Base-by-base conservation (phyloP, 2,113 vertebrate genomes). In the Cyanoderma ruficeps region DNA sequence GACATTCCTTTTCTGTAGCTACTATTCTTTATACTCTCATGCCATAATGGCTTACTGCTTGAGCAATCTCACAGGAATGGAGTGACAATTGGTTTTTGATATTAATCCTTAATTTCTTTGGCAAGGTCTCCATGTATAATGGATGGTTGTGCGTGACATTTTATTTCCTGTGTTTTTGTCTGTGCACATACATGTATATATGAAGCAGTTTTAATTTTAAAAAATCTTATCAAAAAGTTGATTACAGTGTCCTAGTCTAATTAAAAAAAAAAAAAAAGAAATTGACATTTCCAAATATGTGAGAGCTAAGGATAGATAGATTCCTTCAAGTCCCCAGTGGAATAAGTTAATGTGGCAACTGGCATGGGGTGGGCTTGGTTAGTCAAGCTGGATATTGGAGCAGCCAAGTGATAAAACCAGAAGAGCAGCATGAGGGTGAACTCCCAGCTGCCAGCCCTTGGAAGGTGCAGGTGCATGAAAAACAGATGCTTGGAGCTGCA, bases 391-490 rank as follows among this genome's bases (percentile, higher is more conserved):
- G 28, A 7, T 53, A 17, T 22, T 1, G 1, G 11, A 72, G 9
- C 17, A 80, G 33, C 8, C 49, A 44, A 64, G 13, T 41, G 56
- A 11, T 19, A 68, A n/a, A 31, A 65, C 37, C 44, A 83, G 46
- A 81, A 27, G 37, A 91, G 31, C 9, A 63, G 12, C 0, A 0
- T 25, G 57, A 80, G 22, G 24, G 9, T 31, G 35, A 69, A 56
- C 7, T 41, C 52, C 22, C 25, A 56, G 42, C 15, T 85, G 64
- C 31, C 12, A 42, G 31, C 15, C 88, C n/a, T 10, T 53, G 47
- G n/a, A 10, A n/a, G 4, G 31, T 59, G 17, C 1, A 1, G 39
- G 13, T 2, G 0, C 4, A 7, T 11, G 15, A 42, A 47, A 31
- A 74, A 20, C 20, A 53, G 24, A 9, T 10, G 3, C 31, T 35